Base-by-base conservation (phyloP, 2,888 invertebrate genomes). In the Eristalinus aeneus region DNA sequence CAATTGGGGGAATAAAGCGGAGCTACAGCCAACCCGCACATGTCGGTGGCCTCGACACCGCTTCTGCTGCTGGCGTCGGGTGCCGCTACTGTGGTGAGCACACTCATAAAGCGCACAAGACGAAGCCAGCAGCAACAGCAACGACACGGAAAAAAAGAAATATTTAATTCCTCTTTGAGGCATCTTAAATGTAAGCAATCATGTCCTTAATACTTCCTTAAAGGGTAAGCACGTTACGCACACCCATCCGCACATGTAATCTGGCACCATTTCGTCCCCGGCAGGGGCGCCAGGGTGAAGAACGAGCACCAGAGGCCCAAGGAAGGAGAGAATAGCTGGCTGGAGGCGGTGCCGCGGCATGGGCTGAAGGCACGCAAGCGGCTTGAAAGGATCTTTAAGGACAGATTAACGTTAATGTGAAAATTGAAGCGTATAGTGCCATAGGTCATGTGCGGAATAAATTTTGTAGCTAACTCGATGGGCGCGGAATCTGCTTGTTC, bases 381-480 rank as follows among this genome's bases (percentile, higher is more conserved):
- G 76, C 76, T 81, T 69, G 58, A 39, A 39, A 69, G 73, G 81
- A 71, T 86, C 81, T 81, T 81, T 81, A 74, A 71, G 77, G 77
- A 77, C 86, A 86, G 81, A 76, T 76, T 65, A 77, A 86, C 81
- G 81, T 80, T 86, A 86, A 86, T 86, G 86, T 74, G 81, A 77
- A 86, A 86, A 77, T 81, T 81, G 81, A 81, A 86, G 81, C 81
- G 65, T 81, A 86, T 77, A 81, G 73, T 81, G 65, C 85, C 76
- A 81, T 79, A 72, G 78, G 78, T 79, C 78, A 79, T 79, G 78
- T 67, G 71, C 65, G 53, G 78, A 79, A 79, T 79, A 79, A 72
- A 79, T 79, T 79, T 72, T 72, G 20, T 60, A 65, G 72, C 27
- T 72, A 72, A 79, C 72, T 58, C 78, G 60, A 36, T 65, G 36